A percentile compares a stretch with the other conserved stretches of the same genome.
Evolutionary conservation across 2,797 vertebrate genomes (phyloP).

Genomic region (Ctenochaetus hawaiiensis): DNA sequence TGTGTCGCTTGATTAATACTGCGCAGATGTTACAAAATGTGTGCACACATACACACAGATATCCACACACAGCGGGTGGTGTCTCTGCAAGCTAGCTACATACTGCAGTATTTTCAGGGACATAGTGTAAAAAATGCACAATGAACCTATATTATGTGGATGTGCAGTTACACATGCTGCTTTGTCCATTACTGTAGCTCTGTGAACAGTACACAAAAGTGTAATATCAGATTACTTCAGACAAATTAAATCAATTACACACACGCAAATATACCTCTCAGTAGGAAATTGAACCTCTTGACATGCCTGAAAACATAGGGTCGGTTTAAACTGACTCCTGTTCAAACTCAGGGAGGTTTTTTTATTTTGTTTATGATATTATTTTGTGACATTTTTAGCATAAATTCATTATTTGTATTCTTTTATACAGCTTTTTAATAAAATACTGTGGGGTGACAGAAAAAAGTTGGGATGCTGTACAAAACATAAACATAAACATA

Average conservation of each 20-base stretch:
- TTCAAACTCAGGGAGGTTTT: too few relatives aligned
- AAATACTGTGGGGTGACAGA: too few relatives aligned
- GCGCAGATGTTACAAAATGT: too few relatives aligned
- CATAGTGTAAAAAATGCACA: background rate
- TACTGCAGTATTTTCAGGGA: background rate
- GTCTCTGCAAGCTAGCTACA: background rate
- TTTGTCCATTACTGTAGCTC: background rate
- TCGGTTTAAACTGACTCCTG: too few relatives aligned
- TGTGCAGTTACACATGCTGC: background rate
- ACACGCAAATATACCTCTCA: slow-evolving; percentile 21
- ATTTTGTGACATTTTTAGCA: background rate
- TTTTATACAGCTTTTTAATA: too few relatives aligned
- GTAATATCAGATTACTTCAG: background rate
- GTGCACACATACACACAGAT: background rate
- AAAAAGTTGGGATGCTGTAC: too few relatives aligned
- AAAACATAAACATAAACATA: too few relatives aligned
- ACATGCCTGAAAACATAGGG: background rate
- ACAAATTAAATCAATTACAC: slow-evolving; percentile 9
- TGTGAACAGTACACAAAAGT: background rate
- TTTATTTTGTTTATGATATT: too few relatives aligned
- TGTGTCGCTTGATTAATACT: too few relatives aligned
- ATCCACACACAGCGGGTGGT: background rate
- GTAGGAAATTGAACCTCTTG: background rate
- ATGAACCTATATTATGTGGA: background rate
- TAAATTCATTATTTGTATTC: too few relatives aligned